These are phyloP conservation scores for Struthio camelus DNA, from an alignment of 2,113 vertebrate species.

Conservation along the genomic window DNA sequence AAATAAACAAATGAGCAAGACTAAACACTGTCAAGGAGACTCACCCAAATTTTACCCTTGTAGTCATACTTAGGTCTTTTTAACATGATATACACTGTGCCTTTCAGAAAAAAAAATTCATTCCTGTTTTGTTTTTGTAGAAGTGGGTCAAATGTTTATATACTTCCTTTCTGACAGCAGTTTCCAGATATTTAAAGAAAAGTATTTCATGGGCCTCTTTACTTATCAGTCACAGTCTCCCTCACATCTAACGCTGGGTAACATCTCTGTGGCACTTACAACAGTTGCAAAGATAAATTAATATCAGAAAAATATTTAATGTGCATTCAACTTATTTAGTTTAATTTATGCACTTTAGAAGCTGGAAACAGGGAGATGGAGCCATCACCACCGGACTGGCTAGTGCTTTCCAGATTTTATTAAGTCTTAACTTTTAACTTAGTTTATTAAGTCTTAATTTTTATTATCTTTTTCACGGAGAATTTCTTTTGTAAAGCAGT, in stretches of 20 bases:
- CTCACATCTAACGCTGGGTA: background rate
- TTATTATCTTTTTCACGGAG: background rate
- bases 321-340: background rate
- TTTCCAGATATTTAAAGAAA: background rate
- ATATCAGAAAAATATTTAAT: background rate
- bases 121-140: background rate
- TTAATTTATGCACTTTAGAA: background rate
- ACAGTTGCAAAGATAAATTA: background rate
- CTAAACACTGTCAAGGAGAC: rapidly evolving
- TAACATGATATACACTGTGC: background rate
- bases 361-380: background rate
- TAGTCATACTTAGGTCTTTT: background rate
- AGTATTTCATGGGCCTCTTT: background rate
- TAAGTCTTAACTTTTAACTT: background rate
- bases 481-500: background rate
- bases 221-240: background rate
- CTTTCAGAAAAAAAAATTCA: background rate
- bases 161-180: background rate
- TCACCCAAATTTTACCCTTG: background rate
- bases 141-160: background rate
- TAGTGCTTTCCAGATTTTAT: background rate
- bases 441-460: background rate
- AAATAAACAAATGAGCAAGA: background rate
- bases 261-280: background rate
- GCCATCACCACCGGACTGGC: rapidly evolving